phyloP scores from a whole-genome alignment of 2,888 invertebrate genomes.

The Linnaemya tessellans region DNA sequence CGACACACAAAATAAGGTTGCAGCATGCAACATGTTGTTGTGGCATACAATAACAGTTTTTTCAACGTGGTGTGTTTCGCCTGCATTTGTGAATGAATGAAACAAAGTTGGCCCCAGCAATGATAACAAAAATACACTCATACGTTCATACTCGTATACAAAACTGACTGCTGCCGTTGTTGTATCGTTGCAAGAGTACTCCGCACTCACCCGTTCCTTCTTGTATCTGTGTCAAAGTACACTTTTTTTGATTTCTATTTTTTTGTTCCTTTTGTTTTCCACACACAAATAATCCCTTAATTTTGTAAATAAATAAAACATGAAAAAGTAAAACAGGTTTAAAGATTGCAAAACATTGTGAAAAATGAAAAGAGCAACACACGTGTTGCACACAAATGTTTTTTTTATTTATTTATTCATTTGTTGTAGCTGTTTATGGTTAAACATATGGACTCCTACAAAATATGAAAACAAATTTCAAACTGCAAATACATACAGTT shows the following conservation, averaged over 20 bases:
- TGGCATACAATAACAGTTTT: constrained; percentile 27
- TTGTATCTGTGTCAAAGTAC: constrained; percentile 64
- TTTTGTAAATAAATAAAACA: constrained; percentile 22
- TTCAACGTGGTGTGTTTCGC: neutral
- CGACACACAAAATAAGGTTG: constrained; percentile 39
- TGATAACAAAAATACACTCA: constrained; percentile 11
- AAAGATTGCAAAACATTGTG: constrained; percentile 56
- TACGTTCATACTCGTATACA: constrained; percentile 7
- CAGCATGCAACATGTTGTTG: constrained; percentile 70
- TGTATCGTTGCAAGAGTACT: constrained; percentile 18
- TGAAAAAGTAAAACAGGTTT: constrained; percentile 54
- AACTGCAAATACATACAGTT: constrained; percentile 33
- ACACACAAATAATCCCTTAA: constrained; percentile 52
- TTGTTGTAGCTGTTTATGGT: constrained; percentile 19
- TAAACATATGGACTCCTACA: constrained; percentile 61
- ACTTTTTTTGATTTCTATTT: constrained; percentile 43
- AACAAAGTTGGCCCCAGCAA: constrained; percentile 56
- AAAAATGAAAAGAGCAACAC: constrained; percentile 55
- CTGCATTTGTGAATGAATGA: constrained; percentile 55
- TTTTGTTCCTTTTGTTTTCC: constrained; percentile 5
- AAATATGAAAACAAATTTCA: constrained; percentile 65
- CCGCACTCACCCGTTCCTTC: neutral
- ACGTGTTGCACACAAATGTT: constrained; percentile 70
- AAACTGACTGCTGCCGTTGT: constrained; percentile 38
- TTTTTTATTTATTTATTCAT: constrained; percentile 14